Conservation (phyloP, 2,113 vertebrate genomes). For the Pontoporia blainvillei region DNA sequence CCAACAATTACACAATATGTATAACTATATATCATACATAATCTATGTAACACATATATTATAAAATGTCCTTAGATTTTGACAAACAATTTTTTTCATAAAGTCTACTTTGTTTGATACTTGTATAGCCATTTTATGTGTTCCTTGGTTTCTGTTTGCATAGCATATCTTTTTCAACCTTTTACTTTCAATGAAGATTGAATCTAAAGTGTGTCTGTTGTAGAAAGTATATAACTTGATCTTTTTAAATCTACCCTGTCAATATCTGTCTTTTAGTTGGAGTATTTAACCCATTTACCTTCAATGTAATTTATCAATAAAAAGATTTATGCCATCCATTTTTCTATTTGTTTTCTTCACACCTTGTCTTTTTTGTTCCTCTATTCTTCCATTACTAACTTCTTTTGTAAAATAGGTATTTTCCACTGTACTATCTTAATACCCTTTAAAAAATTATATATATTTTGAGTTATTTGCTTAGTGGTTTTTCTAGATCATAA, state of each 20-base stretch:
- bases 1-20: not conserved
- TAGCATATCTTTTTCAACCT: not conserved
- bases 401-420: not conserved
- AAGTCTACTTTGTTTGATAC: not conserved
- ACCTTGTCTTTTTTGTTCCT: not conserved
- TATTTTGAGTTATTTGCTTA: not conserved
- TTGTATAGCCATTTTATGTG: not conserved
- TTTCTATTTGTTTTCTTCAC: not conserved
- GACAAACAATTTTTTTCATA: not conserved
- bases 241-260: not conserved
- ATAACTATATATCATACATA: not conserved
- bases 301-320: not conserved
- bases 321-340: not conserved
- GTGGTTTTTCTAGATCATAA: not conserved
- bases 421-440: not conserved
- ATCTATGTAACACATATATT: not conserved
- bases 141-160: not conserved
- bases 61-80: not conserved
- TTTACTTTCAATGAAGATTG: not conserved
- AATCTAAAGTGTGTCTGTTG: not conserved
- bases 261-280: not conserved
- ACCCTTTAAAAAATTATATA: not conserved
- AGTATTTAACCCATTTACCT: not conserved
- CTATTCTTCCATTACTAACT: not conserved
- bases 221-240: not conserved